Evolutionary conservation across 2,113 vertebrate genomes (phyloP), one percentile per base, ranked within the genome.

Genomic region (Cryptomyrus ogoouensis): DNA sequence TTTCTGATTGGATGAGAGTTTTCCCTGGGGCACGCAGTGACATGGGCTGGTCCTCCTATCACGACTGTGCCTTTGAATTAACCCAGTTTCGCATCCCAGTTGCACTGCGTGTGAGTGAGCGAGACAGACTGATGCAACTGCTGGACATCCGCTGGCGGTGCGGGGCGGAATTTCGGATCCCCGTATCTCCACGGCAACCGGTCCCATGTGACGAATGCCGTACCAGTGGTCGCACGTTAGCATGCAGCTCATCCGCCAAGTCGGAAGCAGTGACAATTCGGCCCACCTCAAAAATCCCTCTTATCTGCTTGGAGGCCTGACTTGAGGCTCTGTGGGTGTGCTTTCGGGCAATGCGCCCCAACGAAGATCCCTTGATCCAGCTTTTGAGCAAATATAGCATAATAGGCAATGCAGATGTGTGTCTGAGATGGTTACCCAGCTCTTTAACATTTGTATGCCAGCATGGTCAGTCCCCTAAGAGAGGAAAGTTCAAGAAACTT

Each of bases 71-170:
- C 47, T 53, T 87, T 53, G 85, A 50, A 87, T 87, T 87, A 87
- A 87, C 85, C 85, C 85, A 87, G 50, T 87, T 87, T 87, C n/a
- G 13, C 31, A 87, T 50, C 85, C 85, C 85, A 56, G 85, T 87
- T 56, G 50, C 44, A 53, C 50, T 87, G 44, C 83, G 21, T 19
- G 49, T 31, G 31, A 87, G 13, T 87, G 44, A 84, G 47, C n/a
- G n/a, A 70, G 46, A 47, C 49, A 53, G 85, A 53, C 85, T 87
- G 85, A 87, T 87, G 85, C 85, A 87, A 87, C 27, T 50, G 50
- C 85, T 53, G 85, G 85, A 87, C 85, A 87, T 87, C 19, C 21
- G 1, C 49, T 19, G 50, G 50, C 19, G 4, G 50, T 19, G 49
- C n/a, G 2, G 27, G 85, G 27, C 3, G 7, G 47, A 31, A 53